Evolutionary conservation across 2,888 invertebrate species (phyloP).

Genomic region (Gortyna flavago): DNA sequence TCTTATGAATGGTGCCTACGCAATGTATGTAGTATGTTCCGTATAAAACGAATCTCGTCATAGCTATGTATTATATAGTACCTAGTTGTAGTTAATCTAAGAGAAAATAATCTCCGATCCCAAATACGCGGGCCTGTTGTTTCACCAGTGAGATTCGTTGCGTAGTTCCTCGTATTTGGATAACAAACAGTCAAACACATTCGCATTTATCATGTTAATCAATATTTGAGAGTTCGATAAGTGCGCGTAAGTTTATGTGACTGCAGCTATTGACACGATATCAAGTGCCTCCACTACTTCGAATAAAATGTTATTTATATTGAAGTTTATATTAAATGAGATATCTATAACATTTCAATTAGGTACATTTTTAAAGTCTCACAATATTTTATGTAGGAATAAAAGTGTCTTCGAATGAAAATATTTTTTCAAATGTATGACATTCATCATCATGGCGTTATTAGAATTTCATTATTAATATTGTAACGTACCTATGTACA

Average conservation of each 20-base stretch:
- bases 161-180: slow-evolving; percentile 36
- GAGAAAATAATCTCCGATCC: slow-evolving; percentile 43
- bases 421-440: slow-evolving; percentile 36
- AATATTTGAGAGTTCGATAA: slow-evolving; percentile 33
- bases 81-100: slow-evolving; percentile 53
- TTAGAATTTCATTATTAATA: slow-evolving; percentile 33
- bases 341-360: slow-evolving; percentile 45
- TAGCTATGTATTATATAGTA: slow-evolving; percentile 56
- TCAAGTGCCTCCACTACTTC: slow-evolving; percentile 59
- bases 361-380: slow-evolving; percentile 32
- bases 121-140: slow-evolving; percentile 26
- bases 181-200: slow-evolving; percentile 34
- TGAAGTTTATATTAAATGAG: slow-evolving; percentile 61
- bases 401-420: slow-evolving; percentile 25
- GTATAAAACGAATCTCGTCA: slow-evolving; percentile 65
- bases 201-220: slow-evolving; percentile 57
- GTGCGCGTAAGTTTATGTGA: slow-evolving; percentile 36
- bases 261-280: slow-evolving; percentile 41
- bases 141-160: slow-evolving; percentile 35
- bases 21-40: slow-evolving; percentile 35
- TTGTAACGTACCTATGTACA: slow-evolving; percentile 23
- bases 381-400: slow-evolving; percentile 7
- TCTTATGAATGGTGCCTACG: slow-evolving; percentile 60
- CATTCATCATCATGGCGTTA: slow-evolving; percentile 30
- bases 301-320: slow-evolving; percentile 53